Conservation (phyloP, 2,113 vertebrate species). For the human (Homo sapiens) region GRCh38 chr2:237803501-237804000, state of each 20-base stretch:
- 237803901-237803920: too few relatives aligned
- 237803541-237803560: background rate
- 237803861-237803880: background rate
- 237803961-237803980: background rate
- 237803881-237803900: background rate
- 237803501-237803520: background rate
- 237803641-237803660: background rate
- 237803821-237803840: background rate
- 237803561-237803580: background rate
- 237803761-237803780: background rate
- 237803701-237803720: background rate
- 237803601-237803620: background rate
- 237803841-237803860: background rate
- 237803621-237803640: background rate
- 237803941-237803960: too few relatives aligned
- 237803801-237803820: background rate
- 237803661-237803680: background rate
- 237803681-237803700: background rate
- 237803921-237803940: too few relatives aligned
- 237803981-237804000: background rate
- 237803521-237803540: background rate
- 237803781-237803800: background rate
- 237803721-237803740: background rate
- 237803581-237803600: background rate
- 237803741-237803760: background rate